Percentiles rank a stretch among this genome's conserved stretches.
These are phyloP conservation scores for Notarius quadriscutis DNA, from an alignment of 2,113 vertebrate species.

Conservation along the genomic window DNA sequence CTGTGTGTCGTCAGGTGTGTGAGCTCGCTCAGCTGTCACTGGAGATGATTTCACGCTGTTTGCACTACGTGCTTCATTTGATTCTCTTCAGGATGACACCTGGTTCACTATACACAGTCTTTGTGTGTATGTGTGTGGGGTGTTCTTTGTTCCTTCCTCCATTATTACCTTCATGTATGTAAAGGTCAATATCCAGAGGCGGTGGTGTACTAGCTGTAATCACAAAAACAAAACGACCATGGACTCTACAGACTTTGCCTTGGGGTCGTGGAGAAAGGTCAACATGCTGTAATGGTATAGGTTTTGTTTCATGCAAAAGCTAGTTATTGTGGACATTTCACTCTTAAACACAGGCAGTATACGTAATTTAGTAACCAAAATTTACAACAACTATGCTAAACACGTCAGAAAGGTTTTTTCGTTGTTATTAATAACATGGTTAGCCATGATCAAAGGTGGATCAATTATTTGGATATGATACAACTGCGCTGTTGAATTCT, in stretches of 20 bases:
- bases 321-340: neutral
- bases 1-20: conserved; percentile 48
- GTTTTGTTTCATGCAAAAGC: neutral
- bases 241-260: conserved; percentile 27
- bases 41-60: conserved; percentile 49
- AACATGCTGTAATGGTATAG: conserved; percentile 2
- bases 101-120: neutral
- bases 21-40: conserved; percentile 39
- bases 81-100: conserved; percentile 19
- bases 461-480: neutral
- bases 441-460: neutral
- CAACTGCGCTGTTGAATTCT: neutral
- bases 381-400: neutral
- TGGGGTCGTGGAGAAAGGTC: conserved; percentile 28
- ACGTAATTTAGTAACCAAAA: neutral
- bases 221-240: conserved; percentile 21
- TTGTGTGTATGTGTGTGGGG: conserved; percentile 22
- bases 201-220: conserved; percentile 23
- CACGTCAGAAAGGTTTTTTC: neutral
- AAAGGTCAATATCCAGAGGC: conserved; percentile 37
- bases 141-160: conserved; percentile 20
- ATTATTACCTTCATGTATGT: conserved; percentile 33
- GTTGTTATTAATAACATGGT: neutral
- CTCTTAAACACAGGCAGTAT: neutral
- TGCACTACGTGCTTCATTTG: conserved; percentile 33